A percentile compares a stretch with the other conserved stretches of the same genome.
Conservation (phyloP, 1,140 invertebrate species). For the Dinoponera quadriceps region DNA sequence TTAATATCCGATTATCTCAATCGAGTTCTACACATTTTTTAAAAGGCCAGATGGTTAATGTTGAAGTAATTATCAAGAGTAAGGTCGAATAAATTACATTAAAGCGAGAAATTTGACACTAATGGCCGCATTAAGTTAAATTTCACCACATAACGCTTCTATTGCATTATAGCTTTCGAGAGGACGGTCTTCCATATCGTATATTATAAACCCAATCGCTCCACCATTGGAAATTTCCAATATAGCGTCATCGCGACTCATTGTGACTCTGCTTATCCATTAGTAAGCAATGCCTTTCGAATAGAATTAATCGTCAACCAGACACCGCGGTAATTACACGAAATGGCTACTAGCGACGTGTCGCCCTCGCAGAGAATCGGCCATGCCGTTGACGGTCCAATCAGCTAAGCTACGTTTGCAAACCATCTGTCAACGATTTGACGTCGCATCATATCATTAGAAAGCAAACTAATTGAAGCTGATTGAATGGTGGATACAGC, state of each 20-base stretch:
- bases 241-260: conserved; percentile 16
- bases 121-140: neutral
- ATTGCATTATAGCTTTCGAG: neutral
- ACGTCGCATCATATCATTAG: neutral
- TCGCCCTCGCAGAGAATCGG: conserved; percentile 62
- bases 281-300: conserved; percentile 74
- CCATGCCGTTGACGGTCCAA: conserved; percentile 47
- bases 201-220: neutral
- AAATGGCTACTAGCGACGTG: conserved; percentile 61
- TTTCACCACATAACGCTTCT: neutral
- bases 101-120: no score
- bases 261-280: conserved; percentile 65
- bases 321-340: conserved; percentile 71
- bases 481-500: conserved; percentile 25
- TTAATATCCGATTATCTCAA: no score
- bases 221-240: conserved; percentile 1
- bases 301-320: conserved; percentile 66
- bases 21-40: no score
- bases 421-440: conserved; percentile 38
- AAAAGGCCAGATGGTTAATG: no score
- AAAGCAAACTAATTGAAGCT: neutral
- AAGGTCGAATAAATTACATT: no score
- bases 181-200: neutral
- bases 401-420: conserved; percentile 43
- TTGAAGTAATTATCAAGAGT: no score